Evolutionary conservation across 2,113 vertebrate species (phyloP), one percentile per base, ranked within the genome.

Genomic region (Copsychus sechellarum): DNA sequence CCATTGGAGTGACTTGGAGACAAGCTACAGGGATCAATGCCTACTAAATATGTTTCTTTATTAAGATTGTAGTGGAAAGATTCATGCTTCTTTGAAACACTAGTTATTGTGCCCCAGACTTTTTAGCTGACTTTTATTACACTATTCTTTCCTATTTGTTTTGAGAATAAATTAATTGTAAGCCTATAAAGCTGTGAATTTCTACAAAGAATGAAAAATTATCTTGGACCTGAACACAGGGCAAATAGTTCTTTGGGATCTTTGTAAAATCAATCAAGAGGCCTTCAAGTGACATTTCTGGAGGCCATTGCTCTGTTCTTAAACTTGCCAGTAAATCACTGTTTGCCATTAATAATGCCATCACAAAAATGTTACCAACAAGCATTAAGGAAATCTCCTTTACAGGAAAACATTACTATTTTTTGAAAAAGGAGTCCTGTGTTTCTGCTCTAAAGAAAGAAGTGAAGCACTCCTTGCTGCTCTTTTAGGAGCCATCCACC

Each of bases 261-360:
- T 38, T 21, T 81, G 24, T 61, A 81, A 89, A 81, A 93, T 94
- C 65, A 86, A 45, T 95, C 83, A 94, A 74, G 77, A 81, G 84
- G 8, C 79, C 90, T 96, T 96, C 92, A 86, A 78, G 26, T 94
- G 94, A 81, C 81, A 72, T 88, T 87, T 92, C 58, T 94, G 92
- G 92, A 95, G 91, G 88, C 81, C 93, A 69, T 15, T 42, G 21
- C 60, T 97, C 42, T 95, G 77, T 90, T 92, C 58, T 77, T 80
- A 62, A n/a, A 82, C n/a, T 81, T 90, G 70, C 42, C 69, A 92
- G 24, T 93, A 92, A 95, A 86, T 90, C 66, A 92, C 14, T 50
- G 31, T 62, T 84, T 85, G 33, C 23, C 51, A 92, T 57, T 57
- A 85, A 60, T 12, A 84, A n/a, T 61, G 33, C 12, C 51, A 86